Evolutionary conservation across 23 tunicate species (phyloP).

Genomic region (Ascidia mentula): DNA sequence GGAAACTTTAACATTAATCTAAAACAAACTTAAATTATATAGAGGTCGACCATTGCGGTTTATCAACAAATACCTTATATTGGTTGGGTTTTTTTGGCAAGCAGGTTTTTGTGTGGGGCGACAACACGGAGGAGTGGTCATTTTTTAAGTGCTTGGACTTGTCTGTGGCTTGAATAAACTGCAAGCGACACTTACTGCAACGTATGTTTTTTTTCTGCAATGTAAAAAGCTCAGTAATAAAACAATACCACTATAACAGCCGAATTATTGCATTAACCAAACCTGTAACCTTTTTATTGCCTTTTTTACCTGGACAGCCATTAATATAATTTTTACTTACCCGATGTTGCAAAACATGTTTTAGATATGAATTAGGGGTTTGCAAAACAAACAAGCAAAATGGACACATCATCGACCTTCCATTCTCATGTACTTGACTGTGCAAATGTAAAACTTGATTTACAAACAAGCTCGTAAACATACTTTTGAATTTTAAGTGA

Average conservation of each 20-base stretch:
- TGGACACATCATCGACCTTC: constrained; percentile 62
- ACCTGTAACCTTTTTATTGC: no score
- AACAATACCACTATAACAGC: not conserved
- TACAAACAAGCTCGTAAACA: no score
- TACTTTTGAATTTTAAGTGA: no score
- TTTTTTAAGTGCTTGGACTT: not conserved
- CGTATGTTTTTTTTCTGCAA: not conserved
- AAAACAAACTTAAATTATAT: not conserved
- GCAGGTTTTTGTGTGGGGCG: not conserved
- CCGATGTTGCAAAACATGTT: constrained; percentile 72
- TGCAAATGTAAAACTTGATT: not conserved
- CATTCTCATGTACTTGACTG: constrained; percentile 53
- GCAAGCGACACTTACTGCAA: not conserved
- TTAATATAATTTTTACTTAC: constrained; percentile 17
- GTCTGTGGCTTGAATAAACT: not conserved
- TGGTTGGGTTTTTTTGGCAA: not conserved
- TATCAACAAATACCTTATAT: not conserved
- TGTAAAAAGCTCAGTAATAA: not conserved
- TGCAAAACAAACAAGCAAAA: constrained; percentile 52
- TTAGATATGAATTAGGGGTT: constrained; percentile 31
- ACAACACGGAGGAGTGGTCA: not conserved
- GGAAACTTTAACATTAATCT: not conserved
- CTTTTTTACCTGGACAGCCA: no score
- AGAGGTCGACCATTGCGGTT: not conserved
- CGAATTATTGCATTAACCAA: not conserved